These are phyloP conservation scores for Solen grandis DNA, from an alignment of 1,140 invertebrate genomes.

Conservation along the genomic window DNA sequence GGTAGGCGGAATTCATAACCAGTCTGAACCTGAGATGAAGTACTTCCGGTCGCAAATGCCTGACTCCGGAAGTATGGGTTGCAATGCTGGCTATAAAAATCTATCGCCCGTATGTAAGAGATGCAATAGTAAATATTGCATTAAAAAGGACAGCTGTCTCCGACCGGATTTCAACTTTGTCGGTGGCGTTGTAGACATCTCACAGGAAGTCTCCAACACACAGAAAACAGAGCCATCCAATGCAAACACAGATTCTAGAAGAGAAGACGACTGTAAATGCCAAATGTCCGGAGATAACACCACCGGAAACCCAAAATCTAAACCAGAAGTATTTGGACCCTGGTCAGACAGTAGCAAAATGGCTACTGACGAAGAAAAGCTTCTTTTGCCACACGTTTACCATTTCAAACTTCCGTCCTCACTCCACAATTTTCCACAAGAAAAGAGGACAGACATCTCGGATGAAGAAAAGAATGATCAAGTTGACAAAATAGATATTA, in stretches of 20 bases:
- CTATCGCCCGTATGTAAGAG: no score
- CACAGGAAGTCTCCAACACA: neutral
- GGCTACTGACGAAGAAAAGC: neutral
- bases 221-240: neutral
- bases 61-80: no score
- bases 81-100: no score
- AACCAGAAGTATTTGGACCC: neutral
- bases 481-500: neutral
- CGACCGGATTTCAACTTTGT: neutral
- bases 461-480: neutral
- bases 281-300: no score
- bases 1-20: slow-evolving; percentile 3
- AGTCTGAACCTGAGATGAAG: neutral
- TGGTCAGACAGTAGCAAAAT: neutral
- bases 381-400: neutral
- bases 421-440: neutral
- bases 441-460: neutral
- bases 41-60: slow-evolving; percentile 1
- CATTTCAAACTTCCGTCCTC: slow-evolving; percentile 2
- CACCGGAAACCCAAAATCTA: neutral
- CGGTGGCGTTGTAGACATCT: neutral
- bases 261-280: no score
- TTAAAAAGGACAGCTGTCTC: neutral
- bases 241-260: neutral
- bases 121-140: no score